phyloP scores from a whole-genome alignment of 2,113 vertebrate genomes.

The Halcyon malimbica region DNA sequence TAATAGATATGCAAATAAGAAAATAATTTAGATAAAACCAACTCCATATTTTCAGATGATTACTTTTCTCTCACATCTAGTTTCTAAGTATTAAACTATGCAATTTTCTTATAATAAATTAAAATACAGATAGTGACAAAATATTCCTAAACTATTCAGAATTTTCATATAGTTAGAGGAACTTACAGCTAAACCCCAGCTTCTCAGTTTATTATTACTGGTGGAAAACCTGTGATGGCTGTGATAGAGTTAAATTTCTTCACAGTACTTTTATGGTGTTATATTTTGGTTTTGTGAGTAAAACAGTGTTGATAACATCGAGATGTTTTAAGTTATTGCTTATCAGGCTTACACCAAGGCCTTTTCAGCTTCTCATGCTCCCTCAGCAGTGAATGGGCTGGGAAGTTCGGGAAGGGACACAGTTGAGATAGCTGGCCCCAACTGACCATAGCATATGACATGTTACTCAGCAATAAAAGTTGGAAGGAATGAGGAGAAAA shows the following conservation, averaged over 20 bases:
- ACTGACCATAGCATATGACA: accelerated
- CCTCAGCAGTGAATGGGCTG: not conserved
- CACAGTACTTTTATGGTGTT: not conserved
- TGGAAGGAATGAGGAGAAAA: not conserved
- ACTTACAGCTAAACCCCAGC: not conserved
- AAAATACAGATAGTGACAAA: not conserved
- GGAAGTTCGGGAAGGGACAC: too few relatives aligned
- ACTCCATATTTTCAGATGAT: not conserved
- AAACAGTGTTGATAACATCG: not conserved
- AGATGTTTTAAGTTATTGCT: not conserved
- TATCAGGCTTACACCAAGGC: not conserved
- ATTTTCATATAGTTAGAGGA: not conserved
- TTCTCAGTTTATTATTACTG: not conserved
- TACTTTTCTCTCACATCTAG: not conserved
- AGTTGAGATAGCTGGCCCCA: not conserved
- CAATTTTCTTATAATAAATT: not conserved
- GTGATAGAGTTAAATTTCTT: not conserved
- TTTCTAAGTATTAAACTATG: constrained; percentile 25
- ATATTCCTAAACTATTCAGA: not conserved
- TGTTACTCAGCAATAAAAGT: not conserved
- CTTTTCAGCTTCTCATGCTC: not conserved
- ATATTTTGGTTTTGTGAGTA: not conserved
- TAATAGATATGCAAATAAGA: constrained; percentile 1
- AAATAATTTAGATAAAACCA: constrained; percentile 33
- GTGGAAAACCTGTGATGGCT: not conserved